These are phyloP conservation scores for Phataginus tricuspis DNA, from an alignment of 2,797 vertebrate species.

Conservation along the genomic window DNA sequence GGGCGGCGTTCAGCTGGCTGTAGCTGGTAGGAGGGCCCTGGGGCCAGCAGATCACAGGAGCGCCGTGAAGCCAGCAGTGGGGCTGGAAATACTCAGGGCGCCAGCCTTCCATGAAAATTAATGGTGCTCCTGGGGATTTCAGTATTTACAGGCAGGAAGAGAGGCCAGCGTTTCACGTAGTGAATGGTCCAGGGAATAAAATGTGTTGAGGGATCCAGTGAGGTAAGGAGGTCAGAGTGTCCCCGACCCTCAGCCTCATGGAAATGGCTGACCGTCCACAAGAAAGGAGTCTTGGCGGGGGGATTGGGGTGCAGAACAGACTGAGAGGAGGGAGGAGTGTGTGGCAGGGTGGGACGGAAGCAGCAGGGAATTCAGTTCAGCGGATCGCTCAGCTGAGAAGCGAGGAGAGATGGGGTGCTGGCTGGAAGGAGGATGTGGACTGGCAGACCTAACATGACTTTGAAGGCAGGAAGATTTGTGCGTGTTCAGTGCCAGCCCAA, in stretches of 20 bases:
- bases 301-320: no score
- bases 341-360: no score
- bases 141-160: background rate
- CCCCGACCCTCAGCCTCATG: fast-evolving
- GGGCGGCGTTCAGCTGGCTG: no score
- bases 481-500: background rate
- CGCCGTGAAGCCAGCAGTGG: no score
- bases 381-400: background rate
- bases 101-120: background rate
- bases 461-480: background rate
- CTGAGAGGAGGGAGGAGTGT: background rate
- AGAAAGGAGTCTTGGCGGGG: background rate
- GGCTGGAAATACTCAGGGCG: background rate
- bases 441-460: no score
- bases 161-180: background rate
- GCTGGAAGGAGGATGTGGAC: no score
- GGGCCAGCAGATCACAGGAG: no score
- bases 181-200: no score
- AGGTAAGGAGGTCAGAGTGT: background rate
- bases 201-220: fast-evolving
- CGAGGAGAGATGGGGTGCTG: no score
- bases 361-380: no score
- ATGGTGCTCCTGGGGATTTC: background rate
- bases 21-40: no score
- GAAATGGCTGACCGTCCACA: background rate